Conservation (phyloP, 2,888 invertebrate genomes). For the Stenoptilia bipunctidactyla region DNA sequence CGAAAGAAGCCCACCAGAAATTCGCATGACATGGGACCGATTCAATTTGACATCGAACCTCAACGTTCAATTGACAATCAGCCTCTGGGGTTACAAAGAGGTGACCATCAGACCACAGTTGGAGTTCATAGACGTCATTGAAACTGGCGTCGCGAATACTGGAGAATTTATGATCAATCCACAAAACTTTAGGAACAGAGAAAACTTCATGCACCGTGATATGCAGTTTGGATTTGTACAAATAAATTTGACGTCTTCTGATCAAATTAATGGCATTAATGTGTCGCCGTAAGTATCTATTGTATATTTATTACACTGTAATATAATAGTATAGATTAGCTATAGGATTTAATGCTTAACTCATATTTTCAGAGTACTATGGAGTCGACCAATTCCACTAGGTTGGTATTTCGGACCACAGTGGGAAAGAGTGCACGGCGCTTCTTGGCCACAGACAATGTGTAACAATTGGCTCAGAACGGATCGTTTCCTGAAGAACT, state of each 20-base stretch:
- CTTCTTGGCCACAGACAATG: conserved; percentile 83
- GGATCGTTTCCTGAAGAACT: conserved; percentile 86
- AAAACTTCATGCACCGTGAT: conserved; percentile 78
- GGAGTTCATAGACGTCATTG: conserved; percentile 83
- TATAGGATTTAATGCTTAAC: too few relatives aligned
- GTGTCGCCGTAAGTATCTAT: conserved; percentile 79
- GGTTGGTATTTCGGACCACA: conserved; percentile 94
- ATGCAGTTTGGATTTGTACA: conserved; percentile 89
- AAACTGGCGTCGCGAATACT: conserved; percentile 74
- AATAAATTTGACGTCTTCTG: conserved; percentile 87
- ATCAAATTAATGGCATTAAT: conserved; percentile 72
- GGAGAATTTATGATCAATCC: conserved; percentile 83
- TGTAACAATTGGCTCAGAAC: conserved; percentile 93
- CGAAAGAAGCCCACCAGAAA: conserved; percentile 78
- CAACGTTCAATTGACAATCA: conserved; percentile 83
- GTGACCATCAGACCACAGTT: conserved; percentile 84
- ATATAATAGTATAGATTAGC: too few relatives aligned
- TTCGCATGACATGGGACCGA: conserved; percentile 86
- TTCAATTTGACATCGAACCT: conserved; percentile 87
- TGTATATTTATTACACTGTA: not conserved
- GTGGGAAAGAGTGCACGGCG: conserved; percentile 86
- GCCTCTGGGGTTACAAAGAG: conserved; percentile 92
- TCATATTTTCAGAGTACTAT: conserved; percentile 72
- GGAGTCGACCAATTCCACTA: conserved; percentile 93
- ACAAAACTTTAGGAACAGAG: conserved; percentile 76